Percentiles rank a stretch among this genome's conserved stretches.
These are phyloP conservation scores for Colossoma macropomum DNA, from an alignment of 2,113 vertebrate genomes.

Conservation along the genomic window DNA sequence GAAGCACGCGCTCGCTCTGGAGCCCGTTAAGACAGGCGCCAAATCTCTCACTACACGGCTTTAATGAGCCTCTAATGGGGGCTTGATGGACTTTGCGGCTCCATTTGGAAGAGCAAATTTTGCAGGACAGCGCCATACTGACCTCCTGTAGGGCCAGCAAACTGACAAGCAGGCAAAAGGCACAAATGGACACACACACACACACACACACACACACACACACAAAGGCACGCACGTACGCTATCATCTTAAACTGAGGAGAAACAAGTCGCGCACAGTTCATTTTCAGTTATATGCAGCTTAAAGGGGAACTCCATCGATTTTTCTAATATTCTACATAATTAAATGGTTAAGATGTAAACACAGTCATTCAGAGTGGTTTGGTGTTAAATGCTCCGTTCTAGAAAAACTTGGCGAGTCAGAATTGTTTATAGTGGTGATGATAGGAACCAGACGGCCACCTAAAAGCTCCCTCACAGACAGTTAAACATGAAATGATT, in stretches of 20 bases:
- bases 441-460: too few species aligned
- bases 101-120: conserved; percentile 60
- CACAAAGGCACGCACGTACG: not conserved
- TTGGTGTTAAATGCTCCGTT: too few species aligned
- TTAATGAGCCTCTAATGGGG: conserved; percentile 67
- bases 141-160: conserved; percentile 57
- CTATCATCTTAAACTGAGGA: not conserved
- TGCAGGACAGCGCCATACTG: conserved; percentile 28
- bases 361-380: too few species aligned
- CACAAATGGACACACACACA: conserved; percentile 60
- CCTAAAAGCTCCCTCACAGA: too few species aligned
- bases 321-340: too few species aligned
- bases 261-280: not conserved
- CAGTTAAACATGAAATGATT: too few species aligned
- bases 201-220: not conserved
- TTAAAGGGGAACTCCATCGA: too few species aligned
- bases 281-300: too few species aligned
- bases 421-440: too few species aligned
- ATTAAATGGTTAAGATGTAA: too few species aligned
- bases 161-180: conserved; percentile 65
- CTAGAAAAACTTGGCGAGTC: too few species aligned
- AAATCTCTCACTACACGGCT: conserved; percentile 56
- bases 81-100: conserved; percentile 55
- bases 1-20: conserved; percentile 58
- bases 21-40: conserved; percentile 61